These are phyloP conservation scores for Puma concolor DNA, from an alignment of 2,113 vertebrate species.

Conservation along the genomic window DNA sequence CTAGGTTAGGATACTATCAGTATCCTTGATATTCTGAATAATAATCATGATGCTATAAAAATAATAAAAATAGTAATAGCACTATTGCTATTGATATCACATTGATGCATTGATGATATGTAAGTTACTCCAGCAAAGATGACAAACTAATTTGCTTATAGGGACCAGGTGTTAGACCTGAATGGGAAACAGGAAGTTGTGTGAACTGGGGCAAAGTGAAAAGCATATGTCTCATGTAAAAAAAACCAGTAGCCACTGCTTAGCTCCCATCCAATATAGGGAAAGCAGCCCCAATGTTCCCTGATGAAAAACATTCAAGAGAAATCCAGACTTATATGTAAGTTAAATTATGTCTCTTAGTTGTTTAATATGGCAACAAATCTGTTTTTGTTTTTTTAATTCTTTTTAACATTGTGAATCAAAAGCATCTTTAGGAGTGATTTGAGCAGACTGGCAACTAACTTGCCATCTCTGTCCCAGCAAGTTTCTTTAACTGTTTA, in stretches of 20 bases:
- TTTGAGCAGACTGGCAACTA: neutral
- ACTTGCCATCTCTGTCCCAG: neutral
- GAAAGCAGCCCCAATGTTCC: neutral
- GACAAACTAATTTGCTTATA: neutral
- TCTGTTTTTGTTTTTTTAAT: neutral
- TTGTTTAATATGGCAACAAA: neutral
- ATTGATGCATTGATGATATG: neutral
- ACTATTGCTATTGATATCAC: neutral
- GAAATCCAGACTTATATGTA: neutral
- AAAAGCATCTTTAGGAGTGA: constrained; percentile 4
- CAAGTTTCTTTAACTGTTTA: neutral
- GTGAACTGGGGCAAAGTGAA: neutral
- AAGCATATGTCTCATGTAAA: neutral
- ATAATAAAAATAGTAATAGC: neutral
- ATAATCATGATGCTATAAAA: neutral
- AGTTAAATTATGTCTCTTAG: neutral
- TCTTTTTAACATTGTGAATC: neutral
- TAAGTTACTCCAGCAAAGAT: neutral
- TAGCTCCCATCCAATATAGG: neutral
- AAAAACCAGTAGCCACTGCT: neutral
- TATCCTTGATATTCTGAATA: neutral
- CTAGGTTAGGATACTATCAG: neutral
- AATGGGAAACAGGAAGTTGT: neutral
- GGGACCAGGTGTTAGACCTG: neutral
- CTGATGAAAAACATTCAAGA: neutral